Evolutionary conservation across 2,797 vertebrate genomes (phyloP), one percentile per base, ranked within the genome.

Genomic region (Psittacula derbiana): DNA sequence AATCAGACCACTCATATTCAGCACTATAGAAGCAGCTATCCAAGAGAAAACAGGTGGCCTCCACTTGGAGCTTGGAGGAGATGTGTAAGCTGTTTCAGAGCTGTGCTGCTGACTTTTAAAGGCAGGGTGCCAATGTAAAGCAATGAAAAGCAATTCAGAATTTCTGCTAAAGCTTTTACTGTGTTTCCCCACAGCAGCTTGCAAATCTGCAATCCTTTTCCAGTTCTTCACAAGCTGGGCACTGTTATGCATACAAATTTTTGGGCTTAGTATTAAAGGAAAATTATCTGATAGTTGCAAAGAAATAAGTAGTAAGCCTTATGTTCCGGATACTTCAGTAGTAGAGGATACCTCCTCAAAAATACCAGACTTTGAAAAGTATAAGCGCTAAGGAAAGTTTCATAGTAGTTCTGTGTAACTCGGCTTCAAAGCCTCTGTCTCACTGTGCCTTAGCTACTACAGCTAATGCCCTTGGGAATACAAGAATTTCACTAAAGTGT

Each of bases 41-140:
- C 75, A 80, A 73, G 85, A 83, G 85, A 55, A 92, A 92, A 57
- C 80, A 94, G 87, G 70, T 86, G 79, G 67, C 41, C 43, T 89
- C 47, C 5, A 3, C 60, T 89, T 90, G 80, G 73, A 90, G 83
- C 69, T 88, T 33, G 61, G 61, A 91, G 67, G 74, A 82, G 66
- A 49, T 88, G 36, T 61, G 17, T 91, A 76, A 91, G 53, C 49
- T 83, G 23, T 80, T 46, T 85, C 85, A 92, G 70, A 88, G 62
- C 55, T 79, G 25, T 0, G 0, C 50, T 81, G 72, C 58, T 80
- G 82, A 84, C 62, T 95, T 86, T 53, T 80, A 83, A 61, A 83
- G 91, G 85, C 71, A 73, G 43, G 4, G 5, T 90, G 82, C 87
- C 89, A 86, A 24, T 58, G 58, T 91, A 91, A 94, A 92, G 58